Conservation (phyloP, 1,140 invertebrate genomes). For the Panulirus ornatus region DNA sequence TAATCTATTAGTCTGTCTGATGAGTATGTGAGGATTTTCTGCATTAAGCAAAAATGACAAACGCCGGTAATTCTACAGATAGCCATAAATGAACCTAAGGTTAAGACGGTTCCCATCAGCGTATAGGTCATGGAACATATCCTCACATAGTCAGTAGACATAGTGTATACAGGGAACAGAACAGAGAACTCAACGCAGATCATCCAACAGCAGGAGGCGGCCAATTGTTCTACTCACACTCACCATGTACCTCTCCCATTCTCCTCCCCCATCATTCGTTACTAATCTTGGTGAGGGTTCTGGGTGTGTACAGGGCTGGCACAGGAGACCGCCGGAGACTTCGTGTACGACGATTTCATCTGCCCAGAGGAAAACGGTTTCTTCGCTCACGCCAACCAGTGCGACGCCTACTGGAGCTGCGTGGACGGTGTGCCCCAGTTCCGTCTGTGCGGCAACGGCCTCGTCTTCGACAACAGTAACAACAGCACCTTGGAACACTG, state of each 20-base stretch:
- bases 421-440: conserved; percentile 91
- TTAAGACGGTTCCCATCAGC: too few species aligned
- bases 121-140: too few species aligned
- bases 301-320: conserved; percentile 48
- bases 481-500: conserved; percentile 93
- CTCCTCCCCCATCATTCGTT: not conserved
- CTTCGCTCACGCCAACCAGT: conserved; percentile 91
- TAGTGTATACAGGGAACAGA: not conserved
- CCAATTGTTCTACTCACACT: not conserved
- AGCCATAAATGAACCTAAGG: too few species aligned
- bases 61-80: too few species aligned
- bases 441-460: conserved; percentile 95
- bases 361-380: conserved; percentile 95
- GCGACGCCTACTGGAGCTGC: conserved; percentile 97
- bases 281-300: not conserved
- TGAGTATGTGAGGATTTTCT: conserved; percentile 2
- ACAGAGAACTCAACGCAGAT: not conserved
- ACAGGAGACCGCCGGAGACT: conserved; percentile 37
- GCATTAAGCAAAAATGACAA: too few species aligned
- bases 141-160: not conserved
- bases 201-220: not conserved
- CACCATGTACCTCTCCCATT: not conserved
- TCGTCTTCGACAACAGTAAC: conserved; percentile 93
- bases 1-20: not conserved
- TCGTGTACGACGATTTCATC: conserved; percentile 78